Base-by-base conservation (phyloP, 2,888 invertebrate genomes). In the Toxonevra muliebris region DNA sequence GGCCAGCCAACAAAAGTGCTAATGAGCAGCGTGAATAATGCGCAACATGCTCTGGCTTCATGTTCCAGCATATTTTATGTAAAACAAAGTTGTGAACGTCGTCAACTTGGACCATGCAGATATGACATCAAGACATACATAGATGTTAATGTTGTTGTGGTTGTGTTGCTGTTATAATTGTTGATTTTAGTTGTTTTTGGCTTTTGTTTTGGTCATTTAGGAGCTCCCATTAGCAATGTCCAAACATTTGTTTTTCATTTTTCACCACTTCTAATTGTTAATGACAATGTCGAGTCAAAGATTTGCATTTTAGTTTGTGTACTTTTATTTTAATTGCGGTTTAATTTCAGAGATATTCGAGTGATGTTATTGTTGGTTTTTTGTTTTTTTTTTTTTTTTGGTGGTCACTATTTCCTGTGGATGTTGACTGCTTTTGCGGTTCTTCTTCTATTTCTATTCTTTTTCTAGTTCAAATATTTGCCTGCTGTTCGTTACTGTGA, bases 1-100 rank as follows among this genome's bases (percentile, higher is more conserved):
- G 30, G 30, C 30, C 30, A 30, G 13, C 15, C 48, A 48, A 48
- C 48, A 40, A 52, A 30, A 52, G 65, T 65, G 59, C 52, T 65
- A 65, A 65, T 65, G 65, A 59, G 55, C 55, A 19, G 45, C 58
- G 15, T 65, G 53, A 65, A 19, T 53, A 65, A 65, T 65, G 65
- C 20, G 52, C 41, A 58, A 65, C 65, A 65, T 20, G 52, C 12
- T 43, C 52, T 43, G 42, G 65, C 65, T 52, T 13, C 19, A 52
- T 59, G 65, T 65, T 65, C 58, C 59, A 58, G 50, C 58, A 65
- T 65, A 59, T 53, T 53, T 43, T 43, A 41, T 50, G 52, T 30
- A 15, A 45, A 60, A 60, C 9, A 13, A 43, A 20, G 8, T 17
- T 9, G 30, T 52, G 12, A 8, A 17, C 3, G 1, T 17, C 19